Evolutionary conservation across 2,797 vertebrate species (phyloP).

Genomic region (Remorina albescens): DNA sequence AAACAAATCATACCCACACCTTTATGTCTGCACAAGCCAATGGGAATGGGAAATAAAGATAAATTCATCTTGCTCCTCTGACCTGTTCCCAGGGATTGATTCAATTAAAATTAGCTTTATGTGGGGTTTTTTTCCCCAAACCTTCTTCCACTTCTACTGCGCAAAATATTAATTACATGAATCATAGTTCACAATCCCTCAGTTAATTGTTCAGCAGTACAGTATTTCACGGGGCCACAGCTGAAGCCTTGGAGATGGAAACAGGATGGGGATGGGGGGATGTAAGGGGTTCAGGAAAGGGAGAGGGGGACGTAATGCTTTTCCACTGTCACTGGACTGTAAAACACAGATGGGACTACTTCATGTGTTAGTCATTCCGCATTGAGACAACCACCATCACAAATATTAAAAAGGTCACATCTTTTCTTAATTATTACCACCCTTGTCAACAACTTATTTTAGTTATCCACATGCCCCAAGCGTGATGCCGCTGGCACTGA

Average conservation of each 20-base stretch:
- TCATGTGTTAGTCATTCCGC: conserved; percentile 51
- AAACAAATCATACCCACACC: conserved; percentile 64
- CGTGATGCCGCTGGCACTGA: conserved; percentile 5
- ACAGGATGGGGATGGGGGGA: conserved; percentile 59
- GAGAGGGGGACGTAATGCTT: conserved; percentile 68
- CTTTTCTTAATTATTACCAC: conserved; percentile 17
- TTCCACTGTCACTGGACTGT: conserved; percentile 79
- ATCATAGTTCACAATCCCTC: conserved; percentile 82
- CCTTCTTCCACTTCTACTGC: conserved; percentile 62
- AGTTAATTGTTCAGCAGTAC: conserved; percentile 82
- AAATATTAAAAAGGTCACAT: conserved; percentile 27
- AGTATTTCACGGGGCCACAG: conserved; percentile 77
- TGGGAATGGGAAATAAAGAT: conserved; percentile 44
- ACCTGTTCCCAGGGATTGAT: conserved; percentile 75
- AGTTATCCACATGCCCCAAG: neutral
- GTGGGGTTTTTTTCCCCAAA: conserved; percentile 33
- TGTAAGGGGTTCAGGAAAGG: conserved; percentile 32
- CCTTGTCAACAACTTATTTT: conserved; percentile 11
- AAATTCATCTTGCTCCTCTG: conserved; percentile 60
- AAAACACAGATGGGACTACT: conserved; percentile 80
- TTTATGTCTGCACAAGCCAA: conserved; percentile 44
- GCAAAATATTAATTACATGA: conserved; percentile 83
- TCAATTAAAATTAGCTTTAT: conserved; percentile 78
- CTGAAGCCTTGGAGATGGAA: conserved; percentile 82
- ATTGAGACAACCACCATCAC: conserved; percentile 29